Base-by-base conservation (phyloP, 2,113 vertebrate species). In the Orientallactaga bullata region DNA sequence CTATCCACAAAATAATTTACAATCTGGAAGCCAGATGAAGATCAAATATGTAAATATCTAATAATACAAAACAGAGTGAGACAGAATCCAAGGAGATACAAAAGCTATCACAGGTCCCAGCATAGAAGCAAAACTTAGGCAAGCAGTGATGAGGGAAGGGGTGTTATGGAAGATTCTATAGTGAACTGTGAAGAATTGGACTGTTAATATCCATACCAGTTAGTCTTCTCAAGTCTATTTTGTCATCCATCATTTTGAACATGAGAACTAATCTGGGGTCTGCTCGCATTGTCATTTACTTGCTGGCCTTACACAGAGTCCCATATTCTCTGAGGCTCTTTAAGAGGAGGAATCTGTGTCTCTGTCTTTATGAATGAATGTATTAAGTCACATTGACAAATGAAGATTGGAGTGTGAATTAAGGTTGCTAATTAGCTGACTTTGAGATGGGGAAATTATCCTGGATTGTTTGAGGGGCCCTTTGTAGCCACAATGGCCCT, bases 61-160 rank as follows among this genome's bases (percentile, higher is more conserved):
- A 93, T 69, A 51, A 79, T 39, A 89, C 9, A 90, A 37, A 85
- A 61, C 30, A 74, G n/a, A 89, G 37, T 72, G 74, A 93, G 81
- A 76, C 9, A 35, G 30, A 77, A 73, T 90, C 30, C 47, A 69
- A 51, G 28, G 69, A 87, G 23, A 55, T 61, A 63, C 1, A 80
- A 61, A 94, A 90, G 28, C 39, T 63, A 51, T 61, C 61, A 80
- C 12, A 58, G 69, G 30, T 47, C 26, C 68, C 26, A 58, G 78
- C 65, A 10, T 77, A 8, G 77, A 77, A 69, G 35, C 21, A 4
- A 42, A 81, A 2, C 55, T 17, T 13, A 82, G 20, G 18, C 80
- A 69, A 84, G 26, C 60, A 73, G 32, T 92, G 42, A 71, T 65
- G 2, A 13, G 55, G 28, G 81, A 78, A 93, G 26, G 24, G 65